Percentiles rank a stretch among this genome's conserved stretches.
These are phyloP conservation scores for Agriotes lineatus DNA, from an alignment of 2,888 invertebrate genomes.

Conservation along the genomic window DNA sequence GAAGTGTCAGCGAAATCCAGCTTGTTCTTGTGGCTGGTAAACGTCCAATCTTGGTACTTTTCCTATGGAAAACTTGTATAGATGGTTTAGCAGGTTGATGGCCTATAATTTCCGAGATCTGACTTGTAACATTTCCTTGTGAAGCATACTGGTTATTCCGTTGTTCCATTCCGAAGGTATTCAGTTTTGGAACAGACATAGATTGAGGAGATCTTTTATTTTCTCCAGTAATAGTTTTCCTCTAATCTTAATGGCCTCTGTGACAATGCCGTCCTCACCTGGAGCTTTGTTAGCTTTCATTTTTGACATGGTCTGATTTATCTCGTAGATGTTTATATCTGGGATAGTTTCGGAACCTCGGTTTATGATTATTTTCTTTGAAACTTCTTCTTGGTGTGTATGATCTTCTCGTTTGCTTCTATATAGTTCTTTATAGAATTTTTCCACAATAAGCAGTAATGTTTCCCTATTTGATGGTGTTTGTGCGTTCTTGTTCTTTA, in stretches of 20 bases:
- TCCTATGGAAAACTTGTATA: constrained; percentile 2
- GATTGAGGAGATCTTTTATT: too few relatives aligned
- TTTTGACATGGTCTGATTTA: constrained; percentile 7
- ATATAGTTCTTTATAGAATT: constrained; percentile 7
- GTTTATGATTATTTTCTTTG: constrained; percentile 2
- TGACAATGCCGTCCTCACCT: not conserved
- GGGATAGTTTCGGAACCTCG: too few relatives aligned
- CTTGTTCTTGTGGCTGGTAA: constrained; percentile 5
- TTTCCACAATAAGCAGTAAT: constrained; percentile 1
- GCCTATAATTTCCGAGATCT: too few relatives aligned
- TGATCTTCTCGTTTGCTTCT: too few relatives aligned
- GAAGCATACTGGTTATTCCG: not conserved
- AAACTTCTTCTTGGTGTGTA: constrained; percentile 3
- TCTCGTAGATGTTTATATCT: constrained; percentile 1
- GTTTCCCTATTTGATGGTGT: constrained; percentile 7
- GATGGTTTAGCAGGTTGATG: too few relatives aligned
- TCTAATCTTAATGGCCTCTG: not conserved
- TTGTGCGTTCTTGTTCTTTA: constrained; percentile 1
- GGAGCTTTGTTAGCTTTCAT: too few relatives aligned
- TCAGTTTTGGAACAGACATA: too few relatives aligned
- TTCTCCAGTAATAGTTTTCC: too few relatives aligned
- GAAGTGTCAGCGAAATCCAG: too few relatives aligned
- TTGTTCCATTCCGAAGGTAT: too few relatives aligned
- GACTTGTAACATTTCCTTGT: too few relatives aligned
- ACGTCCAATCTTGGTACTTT: not conserved